Evolutionary conservation across 2,888 invertebrate species (phyloP).

Genomic region (Achlya flavicornis): DNA sequence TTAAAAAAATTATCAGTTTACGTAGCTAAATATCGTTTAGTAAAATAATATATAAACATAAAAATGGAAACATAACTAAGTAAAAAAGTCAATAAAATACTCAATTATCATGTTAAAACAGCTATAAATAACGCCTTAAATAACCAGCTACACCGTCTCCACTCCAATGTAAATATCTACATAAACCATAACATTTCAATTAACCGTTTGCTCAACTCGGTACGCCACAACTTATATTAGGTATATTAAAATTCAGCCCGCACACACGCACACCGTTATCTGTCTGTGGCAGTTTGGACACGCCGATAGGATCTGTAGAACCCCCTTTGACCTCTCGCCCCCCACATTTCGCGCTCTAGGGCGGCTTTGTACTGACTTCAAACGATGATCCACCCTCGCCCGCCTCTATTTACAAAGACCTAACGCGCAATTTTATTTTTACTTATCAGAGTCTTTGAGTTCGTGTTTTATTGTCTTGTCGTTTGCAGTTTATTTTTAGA

Average conservation of each 20-base stretch:
- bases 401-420: constrained; percentile 55
- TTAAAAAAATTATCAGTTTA: too few species aligned
- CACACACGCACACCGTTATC: constrained; percentile 69
- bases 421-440: constrained; percentile 63
- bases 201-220: constrained; percentile 30
- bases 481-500: constrained; percentile 27
- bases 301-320: constrained; percentile 67
- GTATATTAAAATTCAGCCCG: constrained; percentile 69
- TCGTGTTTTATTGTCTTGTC: constrained; percentile 42
- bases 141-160: background rate
- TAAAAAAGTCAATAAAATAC: background rate
- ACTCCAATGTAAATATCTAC: constrained; percentile 9
- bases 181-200: constrained; percentile 46
- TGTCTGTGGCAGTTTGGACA: constrained; percentile 76
- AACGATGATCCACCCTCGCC: constrained; percentile 63
- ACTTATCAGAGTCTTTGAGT: constrained; percentile 42
- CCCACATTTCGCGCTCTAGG: constrained; percentile 31
- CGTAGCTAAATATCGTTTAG: too few species aligned
- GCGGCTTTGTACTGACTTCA: constrained; percentile 67
- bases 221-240: constrained; percentile 50
- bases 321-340: constrained; percentile 44
- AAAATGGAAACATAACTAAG: too few species aligned
- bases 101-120: background rate
- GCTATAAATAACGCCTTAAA: background rate
- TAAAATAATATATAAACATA: too few species aligned